Evolutionary conservation across 2,113 vertebrate genomes (phyloP).

Genomic region (Neolamprologus brichardi): DNA sequence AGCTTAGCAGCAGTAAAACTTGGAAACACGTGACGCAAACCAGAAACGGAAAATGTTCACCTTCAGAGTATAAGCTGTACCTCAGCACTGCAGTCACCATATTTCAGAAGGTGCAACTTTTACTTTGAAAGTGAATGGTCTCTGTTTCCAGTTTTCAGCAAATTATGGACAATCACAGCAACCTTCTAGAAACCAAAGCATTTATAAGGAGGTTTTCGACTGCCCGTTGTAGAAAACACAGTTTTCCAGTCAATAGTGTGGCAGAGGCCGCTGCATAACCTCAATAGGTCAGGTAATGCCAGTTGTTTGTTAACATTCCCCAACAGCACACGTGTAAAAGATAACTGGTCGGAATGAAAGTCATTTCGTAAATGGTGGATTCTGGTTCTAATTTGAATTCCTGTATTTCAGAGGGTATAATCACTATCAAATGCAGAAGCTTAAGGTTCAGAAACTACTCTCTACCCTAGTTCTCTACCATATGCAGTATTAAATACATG

Average conservation of each 20-base stretch:
- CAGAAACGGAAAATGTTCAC: background rate
- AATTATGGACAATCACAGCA: background rate
- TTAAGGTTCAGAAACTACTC: background rate
- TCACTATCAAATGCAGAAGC: background rate
- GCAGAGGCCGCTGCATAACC: background rate
- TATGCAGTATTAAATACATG: background rate
- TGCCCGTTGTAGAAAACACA: background rate
- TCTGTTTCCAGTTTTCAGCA: background rate
- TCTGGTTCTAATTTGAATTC: background rate
- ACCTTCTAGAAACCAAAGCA: background rate
- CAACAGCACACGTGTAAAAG: background rate
- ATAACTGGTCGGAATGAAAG: background rate
- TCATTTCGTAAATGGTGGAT: background rate
- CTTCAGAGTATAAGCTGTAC: background rate
- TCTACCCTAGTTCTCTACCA: background rate
- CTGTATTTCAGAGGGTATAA: background rate
- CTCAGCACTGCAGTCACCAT: background rate
- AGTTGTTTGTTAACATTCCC: background rate
- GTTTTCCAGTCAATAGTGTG: background rate
- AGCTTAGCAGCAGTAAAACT: background rate
- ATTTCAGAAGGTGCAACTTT: background rate
- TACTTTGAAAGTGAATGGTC: background rate
- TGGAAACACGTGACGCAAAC: background rate
- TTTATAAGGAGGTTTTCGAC: background rate
- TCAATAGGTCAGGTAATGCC: background rate